Evolutionary conservation across 2,888 invertebrate genomes (phyloP).

Genomic region (Stegophylla sp.): DNA sequence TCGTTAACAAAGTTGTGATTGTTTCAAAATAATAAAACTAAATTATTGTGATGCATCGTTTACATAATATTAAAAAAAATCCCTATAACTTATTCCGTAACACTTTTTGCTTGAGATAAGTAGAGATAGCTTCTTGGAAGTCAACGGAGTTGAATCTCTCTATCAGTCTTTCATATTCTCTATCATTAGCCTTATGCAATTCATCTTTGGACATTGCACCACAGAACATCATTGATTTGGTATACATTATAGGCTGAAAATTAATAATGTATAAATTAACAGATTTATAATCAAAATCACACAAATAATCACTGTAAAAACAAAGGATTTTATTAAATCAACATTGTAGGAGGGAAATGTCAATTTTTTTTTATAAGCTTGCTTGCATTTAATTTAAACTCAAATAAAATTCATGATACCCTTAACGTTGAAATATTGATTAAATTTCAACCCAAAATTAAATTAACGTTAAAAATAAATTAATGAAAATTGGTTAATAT

Average conservation of each 20-base stretch:
- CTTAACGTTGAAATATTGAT: no score
- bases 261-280: constrained; percentile 10
- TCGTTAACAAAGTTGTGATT: background rate
- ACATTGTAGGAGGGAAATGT: no score
- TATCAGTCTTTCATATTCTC: constrained; percentile 74
- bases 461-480: no score
- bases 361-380: no score
- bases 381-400: no score
- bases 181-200: constrained; percentile 73
- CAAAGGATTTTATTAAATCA: no score
- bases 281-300: background rate
- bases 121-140: constrained; percentile 70
- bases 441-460: no score
- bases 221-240: constrained; percentile 74
- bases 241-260: constrained; percentile 71
- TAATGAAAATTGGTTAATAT: no score
- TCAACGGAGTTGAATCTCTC: constrained; percentile 74
- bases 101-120: constrained; percentile 66
- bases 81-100: constrained; percentile 61
- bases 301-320: no score
- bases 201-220: constrained; percentile 68
- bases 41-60: constrained; percentile 8
- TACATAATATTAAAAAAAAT: constrained; percentile 1
- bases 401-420: no score
- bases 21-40: background rate